Evolutionary conservation across 2,797 vertebrate genomes (phyloP).

Genomic region (Tinamus major): DNA sequence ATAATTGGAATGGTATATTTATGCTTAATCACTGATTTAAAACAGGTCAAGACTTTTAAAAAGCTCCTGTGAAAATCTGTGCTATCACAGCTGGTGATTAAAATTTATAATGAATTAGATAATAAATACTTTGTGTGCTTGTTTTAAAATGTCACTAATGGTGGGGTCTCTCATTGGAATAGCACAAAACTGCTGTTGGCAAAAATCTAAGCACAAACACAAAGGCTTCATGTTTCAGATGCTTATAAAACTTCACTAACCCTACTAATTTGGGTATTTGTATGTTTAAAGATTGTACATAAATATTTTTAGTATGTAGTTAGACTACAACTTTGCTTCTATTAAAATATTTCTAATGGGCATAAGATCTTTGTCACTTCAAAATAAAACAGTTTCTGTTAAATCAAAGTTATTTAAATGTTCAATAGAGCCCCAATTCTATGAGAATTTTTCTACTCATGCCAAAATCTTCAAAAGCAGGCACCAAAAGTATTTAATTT

Average conservation of each 20-base stretch:
- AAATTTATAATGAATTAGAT: conserved; percentile 3
- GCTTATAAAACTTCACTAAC: conserved; percentile 55
- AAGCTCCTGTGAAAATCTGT: not conserved
- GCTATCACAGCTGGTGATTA: not conserved
- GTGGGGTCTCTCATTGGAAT: not conserved
- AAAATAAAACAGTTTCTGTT: not conserved
- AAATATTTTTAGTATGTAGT: conserved; percentile 1
- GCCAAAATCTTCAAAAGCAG: not conserved
- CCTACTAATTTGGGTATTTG: conserved; percentile 11
- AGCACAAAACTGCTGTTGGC: conserved; percentile 10
- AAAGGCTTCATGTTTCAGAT: conserved; percentile 44
- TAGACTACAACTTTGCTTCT: conserved; percentile 13
- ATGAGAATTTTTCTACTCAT: not conserved
- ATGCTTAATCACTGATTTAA: conserved; percentile 27
- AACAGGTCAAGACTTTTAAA: conserved; percentile 2
- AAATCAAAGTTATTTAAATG: not conserved
- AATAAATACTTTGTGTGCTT: conserved; percentile 49
- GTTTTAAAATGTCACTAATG: not conserved
- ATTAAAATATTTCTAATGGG: not conserved
- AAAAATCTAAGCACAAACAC: conserved; percentile 7
- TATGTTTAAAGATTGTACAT: not conserved
- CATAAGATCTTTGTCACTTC: not conserved
- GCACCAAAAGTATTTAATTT: not conserved
- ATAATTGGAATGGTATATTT: not conserved
- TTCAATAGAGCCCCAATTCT: not conserved